Evolutionary conservation across 2,113 vertebrate species (phyloP), one percentile per base, ranked within the genome.

Genomic region (Tupaia chinensis): DNA sequence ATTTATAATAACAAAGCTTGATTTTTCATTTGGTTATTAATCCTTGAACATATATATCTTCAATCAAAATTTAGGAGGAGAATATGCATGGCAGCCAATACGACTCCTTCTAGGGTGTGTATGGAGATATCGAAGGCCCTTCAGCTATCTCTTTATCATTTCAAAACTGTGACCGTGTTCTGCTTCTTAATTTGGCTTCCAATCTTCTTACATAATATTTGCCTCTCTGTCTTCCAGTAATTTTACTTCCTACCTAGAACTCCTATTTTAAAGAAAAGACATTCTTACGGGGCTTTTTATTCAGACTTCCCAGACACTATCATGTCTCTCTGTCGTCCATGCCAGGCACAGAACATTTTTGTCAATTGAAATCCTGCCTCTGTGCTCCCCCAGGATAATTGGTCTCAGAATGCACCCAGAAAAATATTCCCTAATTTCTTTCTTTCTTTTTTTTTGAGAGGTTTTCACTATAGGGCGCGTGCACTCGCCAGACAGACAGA

Each of bases 121-220:
- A 44, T 11, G 5, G 20, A 89, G 17, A 16, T 85, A 13, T 79
- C 32, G 53, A 89, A 89, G n/a, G 15, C 10, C 17, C 15, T 23
- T 91, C 5, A 60, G 13, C 54, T 66, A 23, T 27, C 7, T 80
- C 29, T 68, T 29, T 66, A 22, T 77, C 4, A 60, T 65, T 85
- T 74, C 25, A 77, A 89, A 61, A 56, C 3, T 29, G 12, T 77
- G 16, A 69, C 23, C 29, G 19, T n/a, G 19, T 66, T 88, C 23
- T 85, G 44, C 22, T 88, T 92, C 65, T 15, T 56, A 91, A 60
- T 84, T 85, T 87, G 61, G 14, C 80, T 63, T 93, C 61, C 72
- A 79, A 44, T 89, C 7, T 70, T 68, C 25, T 44, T 68, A 54
- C 2, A 19, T 9, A 72, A 72, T 81, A 58, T 56, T 34, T 84